phyloP scores from a whole-genome alignment of 1,140 invertebrate genomes.

The Drosophila tropicalis region DNA sequence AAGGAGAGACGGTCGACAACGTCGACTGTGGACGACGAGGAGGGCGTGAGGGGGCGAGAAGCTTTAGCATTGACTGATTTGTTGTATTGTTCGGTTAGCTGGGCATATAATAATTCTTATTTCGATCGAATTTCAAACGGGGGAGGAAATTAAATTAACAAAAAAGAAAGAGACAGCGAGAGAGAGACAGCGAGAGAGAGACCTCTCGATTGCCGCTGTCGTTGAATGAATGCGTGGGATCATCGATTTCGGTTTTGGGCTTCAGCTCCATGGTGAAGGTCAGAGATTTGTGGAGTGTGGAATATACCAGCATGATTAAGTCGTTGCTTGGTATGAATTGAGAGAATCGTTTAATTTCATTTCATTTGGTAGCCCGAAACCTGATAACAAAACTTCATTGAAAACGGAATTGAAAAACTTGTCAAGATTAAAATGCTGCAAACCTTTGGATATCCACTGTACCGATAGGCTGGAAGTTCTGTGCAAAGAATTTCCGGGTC shows the following conservation, averaged over 20 bases:
- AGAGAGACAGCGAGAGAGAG: neutral
- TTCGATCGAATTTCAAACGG: conserved; percentile 77
- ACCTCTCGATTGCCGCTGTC: conserved; percentile 5
- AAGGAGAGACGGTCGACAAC: neutral
- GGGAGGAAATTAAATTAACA: conserved; percentile 24
- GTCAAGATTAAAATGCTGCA: too few relatives aligned
- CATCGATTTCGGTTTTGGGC: conserved; percentile 54
- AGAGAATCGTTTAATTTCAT: too few relatives aligned
- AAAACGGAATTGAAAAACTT: too few relatives aligned
- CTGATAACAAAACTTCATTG: too few relatives aligned
- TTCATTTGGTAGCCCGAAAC: too few relatives aligned
- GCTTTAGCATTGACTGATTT: conserved; percentile 60
- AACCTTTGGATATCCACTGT: conserved; percentile 2
- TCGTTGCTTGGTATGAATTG: too few relatives aligned
- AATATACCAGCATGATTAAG: neutral
- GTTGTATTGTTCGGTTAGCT: conserved; percentile 33
- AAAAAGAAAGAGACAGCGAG: neutral
- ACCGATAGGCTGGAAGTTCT: too few relatives aligned
- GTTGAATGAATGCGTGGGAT: conserved; percentile 64
- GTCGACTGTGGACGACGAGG: neutral
- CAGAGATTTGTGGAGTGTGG: conserved; percentile 4
- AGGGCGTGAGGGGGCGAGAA: neutral
- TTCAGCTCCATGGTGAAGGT: conserved; percentile 26
- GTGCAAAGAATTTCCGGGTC: too few relatives aligned
- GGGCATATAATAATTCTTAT: conserved; percentile 45